Conservation (phyloP, 2,888 invertebrate genomes). For the Myopa tessellatipennis region DNA sequence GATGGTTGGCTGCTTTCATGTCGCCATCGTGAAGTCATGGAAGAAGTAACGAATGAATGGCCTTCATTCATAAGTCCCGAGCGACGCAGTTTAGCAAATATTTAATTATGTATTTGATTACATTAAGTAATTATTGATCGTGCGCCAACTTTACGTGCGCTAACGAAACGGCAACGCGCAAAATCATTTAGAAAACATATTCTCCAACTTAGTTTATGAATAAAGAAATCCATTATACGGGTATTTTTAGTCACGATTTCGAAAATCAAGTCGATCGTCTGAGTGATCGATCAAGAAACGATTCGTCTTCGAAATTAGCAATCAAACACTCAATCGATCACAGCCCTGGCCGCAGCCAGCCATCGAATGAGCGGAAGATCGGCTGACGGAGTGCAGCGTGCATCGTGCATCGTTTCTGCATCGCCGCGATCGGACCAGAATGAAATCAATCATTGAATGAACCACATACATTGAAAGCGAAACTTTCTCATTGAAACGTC, state of each 20-base stretch:
- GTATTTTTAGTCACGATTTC: conserved; percentile 35
- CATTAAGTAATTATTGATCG: conserved; percentile 38
- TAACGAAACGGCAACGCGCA: not conserved
- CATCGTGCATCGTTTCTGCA: not conserved
- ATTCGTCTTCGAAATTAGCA: conserved; percentile 32
- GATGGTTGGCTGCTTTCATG: not conserved
- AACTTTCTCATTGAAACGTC: not conserved
- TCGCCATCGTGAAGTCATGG: not conserved
- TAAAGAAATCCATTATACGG: conserved; percentile 28
- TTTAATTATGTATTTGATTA: conserved; percentile 38
- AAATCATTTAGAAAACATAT: conserved; percentile 28
- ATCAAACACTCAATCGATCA: conserved; percentile 13
- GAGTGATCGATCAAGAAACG: not conserved
- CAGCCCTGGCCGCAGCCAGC: not conserved
- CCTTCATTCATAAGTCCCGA: conserved; percentile 17
- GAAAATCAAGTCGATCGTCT: not conserved
- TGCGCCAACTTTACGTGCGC: conserved; percentile 36
- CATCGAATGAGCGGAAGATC: not conserved
- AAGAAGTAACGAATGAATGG: conserved; percentile 29
- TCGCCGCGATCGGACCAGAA: not conserved
- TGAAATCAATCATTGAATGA: conserved; percentile 29
- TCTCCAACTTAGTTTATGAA: not conserved
- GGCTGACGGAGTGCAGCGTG: not conserved
- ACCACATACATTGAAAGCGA: conserved; percentile 18
- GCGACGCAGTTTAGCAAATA: conserved; percentile 29